Evolutionary conservation across 2,888 invertebrate species (phyloP).

Genomic region (Odontomyia ornata): DNA sequence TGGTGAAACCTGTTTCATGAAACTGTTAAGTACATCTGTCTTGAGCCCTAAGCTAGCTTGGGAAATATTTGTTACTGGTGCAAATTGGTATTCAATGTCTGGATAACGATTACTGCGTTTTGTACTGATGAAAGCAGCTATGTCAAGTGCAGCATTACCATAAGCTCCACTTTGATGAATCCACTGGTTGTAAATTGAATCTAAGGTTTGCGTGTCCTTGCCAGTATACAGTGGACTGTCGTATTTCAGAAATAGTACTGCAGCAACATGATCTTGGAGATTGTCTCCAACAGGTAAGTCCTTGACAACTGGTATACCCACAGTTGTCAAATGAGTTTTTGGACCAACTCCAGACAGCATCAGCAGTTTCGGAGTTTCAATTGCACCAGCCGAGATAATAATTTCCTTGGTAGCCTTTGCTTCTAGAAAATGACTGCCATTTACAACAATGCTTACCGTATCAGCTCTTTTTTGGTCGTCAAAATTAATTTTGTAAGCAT

Average conservation of each 20-base stretch:
- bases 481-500: slow-evolving; percentile 48
- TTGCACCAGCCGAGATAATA: slow-evolving; percentile 56
- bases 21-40: background rate
- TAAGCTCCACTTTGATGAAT: slow-evolving; percentile 54
- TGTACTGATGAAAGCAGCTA: slow-evolving; percentile 66
- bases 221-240: slow-evolving; percentile 44
- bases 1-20: background rate
- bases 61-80: background rate
- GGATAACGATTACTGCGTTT: slow-evolving; percentile 61
- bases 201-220: slow-evolving; percentile 46
- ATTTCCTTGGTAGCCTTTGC: slow-evolving; percentile 54
- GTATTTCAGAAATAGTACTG: slow-evolving; percentile 56
- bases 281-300: slow-evolving; percentile 72
- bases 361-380: slow-evolving; percentile 56
- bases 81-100: slow-evolving; percentile 62
- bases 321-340: slow-evolving; percentile 49
- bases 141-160: slow-evolving; percentile 57
- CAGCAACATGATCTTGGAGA: slow-evolving; percentile 81
- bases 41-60: background rate
- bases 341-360: slow-evolving; percentile 57
- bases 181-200: slow-evolving; percentile 61
- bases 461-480: slow-evolving; percentile 24
- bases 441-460: slow-evolving; percentile 42
- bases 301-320: slow-evolving; percentile 52
- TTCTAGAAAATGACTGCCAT: slow-evolving; percentile 43